Base-by-base conservation (phyloP, 2,113 vertebrate species). In the Agelaius phoeniceus region DNA sequence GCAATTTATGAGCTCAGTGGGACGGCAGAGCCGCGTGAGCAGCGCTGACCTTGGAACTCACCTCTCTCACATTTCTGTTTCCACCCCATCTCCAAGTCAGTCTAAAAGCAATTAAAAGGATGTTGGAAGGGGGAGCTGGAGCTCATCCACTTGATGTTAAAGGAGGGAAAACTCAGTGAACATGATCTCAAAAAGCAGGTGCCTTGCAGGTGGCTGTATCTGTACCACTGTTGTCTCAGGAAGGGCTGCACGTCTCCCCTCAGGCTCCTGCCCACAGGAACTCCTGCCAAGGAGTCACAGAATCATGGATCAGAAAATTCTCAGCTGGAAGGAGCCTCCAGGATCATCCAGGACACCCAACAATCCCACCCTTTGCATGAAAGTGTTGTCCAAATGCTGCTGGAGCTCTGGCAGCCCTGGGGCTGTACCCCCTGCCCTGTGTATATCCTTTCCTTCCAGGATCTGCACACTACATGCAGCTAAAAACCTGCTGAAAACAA, bases 1-100 rank as follows among this genome's bases (percentile, higher is more conserved):
- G 69, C 87, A 82, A 95, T 95, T 94, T 94, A 23, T 79, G 87
- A 85, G 71, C 93, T 94, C 77, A 76, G 81, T 66, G 74, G 69
- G 93, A 73, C 83, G 89, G 72, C 49, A 72, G 87, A n/a, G 51
- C 21, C 0, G 4, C 67, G 81, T 84, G 91, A 95, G 67, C 68
- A 22, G 75, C 0, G 0, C 79, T 95, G 95, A 86, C 92, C 95
- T 92, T 49, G 41, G 74, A 75, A 73, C 66, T 69, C 68, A n/a
- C 55, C 49, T 81, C 87, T 84, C 73, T 31, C 76, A 49, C 31
- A 18, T 87, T 88, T 72, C 84, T 79, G 69, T 72, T 87, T 39
- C 84, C 10, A 2, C n/a, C 76, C 87, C 33, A 9, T 73, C 61
- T 75, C 69, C 39, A 59, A 84, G 48, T 58, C 52, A 51, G 73